These are phyloP conservation scores for Macquaria ambigua DNA, from an alignment of 2,113 vertebrate genomes.

Conservation along the genomic window DNA sequence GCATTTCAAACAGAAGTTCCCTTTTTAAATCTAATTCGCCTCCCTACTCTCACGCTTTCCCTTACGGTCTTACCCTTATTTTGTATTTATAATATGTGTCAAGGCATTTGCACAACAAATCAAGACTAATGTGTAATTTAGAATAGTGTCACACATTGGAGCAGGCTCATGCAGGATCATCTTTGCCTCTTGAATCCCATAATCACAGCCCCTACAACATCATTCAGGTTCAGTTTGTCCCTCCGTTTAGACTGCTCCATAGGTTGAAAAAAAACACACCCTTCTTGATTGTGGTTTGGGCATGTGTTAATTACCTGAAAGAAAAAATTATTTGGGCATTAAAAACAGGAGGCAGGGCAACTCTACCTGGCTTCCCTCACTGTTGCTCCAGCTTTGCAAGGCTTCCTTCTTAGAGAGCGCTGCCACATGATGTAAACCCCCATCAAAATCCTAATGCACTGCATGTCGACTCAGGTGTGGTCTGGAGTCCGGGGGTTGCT, in stretches of 20 bases:
- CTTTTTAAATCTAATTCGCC: not conserved
- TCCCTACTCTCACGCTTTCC: not conserved
- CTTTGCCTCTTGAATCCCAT: constrained; percentile 11
- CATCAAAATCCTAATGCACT: constrained; percentile 39
- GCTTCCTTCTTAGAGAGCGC: constrained; percentile 3
- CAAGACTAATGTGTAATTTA: constrained; percentile 21
- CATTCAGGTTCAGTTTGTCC: constrained; percentile 10
- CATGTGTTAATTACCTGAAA: constrained; percentile 13
- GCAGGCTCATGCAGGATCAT: constrained; percentile 5
- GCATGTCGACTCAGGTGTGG: constrained; percentile 62
- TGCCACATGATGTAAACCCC: constrained; percentile 4
- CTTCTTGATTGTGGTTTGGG: not conserved
- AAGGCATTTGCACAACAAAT: constrained; percentile 20
- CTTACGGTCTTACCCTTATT: not conserved
- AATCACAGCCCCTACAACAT: constrained; percentile 1
- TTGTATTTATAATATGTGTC: not conserved
- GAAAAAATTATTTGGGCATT: not conserved
- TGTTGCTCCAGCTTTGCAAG: constrained; percentile 27
- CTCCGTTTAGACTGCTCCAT: not conserved
- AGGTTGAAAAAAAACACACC: not conserved
- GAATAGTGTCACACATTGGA: not conserved
- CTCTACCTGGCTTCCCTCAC: not conserved
- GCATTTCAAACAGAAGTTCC: not conserved
- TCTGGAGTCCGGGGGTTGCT: constrained; percentile 53
- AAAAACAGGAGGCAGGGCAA: not conserved